Conservation (phyloP, 64 coral and sea anemone species). For the Montipora cactus region DNA sequence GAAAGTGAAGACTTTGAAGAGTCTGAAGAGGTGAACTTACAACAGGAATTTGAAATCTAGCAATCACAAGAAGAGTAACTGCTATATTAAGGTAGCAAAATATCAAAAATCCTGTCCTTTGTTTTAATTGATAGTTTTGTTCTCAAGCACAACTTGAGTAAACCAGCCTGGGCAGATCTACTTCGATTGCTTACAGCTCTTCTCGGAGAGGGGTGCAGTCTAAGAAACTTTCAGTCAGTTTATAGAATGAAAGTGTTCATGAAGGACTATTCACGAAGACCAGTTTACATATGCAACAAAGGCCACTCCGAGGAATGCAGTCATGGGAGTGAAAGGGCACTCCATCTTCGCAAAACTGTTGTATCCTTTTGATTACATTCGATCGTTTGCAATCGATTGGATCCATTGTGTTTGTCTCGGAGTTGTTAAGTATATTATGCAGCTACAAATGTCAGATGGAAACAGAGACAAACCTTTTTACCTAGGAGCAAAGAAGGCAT, state of each 20-base stretch:
- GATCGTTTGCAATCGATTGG: not conserved
- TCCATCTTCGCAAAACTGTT: too few relatives aligned
- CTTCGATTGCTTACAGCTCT: not conserved
- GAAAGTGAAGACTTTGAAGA: not conserved
- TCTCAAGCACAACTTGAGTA: conserved; percentile 2
- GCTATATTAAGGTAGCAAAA: conserved; percentile 37
- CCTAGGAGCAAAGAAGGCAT: too few relatives aligned
- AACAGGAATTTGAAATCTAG: not conserved
- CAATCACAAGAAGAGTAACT: not conserved
- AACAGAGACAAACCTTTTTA: not conserved
- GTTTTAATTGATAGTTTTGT: conserved; percentile 13
- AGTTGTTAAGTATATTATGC: conserved; percentile 46
- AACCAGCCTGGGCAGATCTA: conserved; percentile 18
- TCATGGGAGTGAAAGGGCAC: too few relatives aligned
- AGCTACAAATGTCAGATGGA: not conserved
- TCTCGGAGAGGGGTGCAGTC: conserved; percentile 5
- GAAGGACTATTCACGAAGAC: not conserved
- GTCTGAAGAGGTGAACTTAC: not conserved
- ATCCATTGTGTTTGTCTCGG: conserved; percentile 46
- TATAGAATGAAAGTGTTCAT: conserved; percentile 67
- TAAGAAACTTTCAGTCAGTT: conserved; percentile 52
- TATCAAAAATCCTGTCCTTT: conserved; percentile 49
- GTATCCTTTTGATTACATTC: too few relatives aligned
- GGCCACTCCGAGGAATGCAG: too few relatives aligned
- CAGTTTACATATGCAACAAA: too few relatives aligned